Evolutionary conservation across 2,113 vertebrate genomes (phyloP), one percentile per base, ranked within the genome.

Genomic region (Myotis davidii): DNA sequence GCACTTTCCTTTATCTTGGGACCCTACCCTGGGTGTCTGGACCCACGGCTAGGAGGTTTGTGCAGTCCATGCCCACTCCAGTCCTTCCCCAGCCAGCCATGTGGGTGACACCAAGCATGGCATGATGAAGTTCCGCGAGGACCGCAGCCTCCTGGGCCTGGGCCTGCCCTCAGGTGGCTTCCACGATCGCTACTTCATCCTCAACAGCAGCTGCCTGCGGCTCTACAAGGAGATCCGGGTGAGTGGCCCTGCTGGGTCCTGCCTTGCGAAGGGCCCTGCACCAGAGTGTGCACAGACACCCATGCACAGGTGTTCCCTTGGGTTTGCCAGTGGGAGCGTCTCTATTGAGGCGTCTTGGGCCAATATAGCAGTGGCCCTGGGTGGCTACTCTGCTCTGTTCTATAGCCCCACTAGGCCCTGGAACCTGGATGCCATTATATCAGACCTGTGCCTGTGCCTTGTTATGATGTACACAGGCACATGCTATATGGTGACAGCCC

Each of bases 161-260:
- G 99, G 99, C 4, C 97, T 99, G 2, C 96, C 98, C 59, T 94
- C 96, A 0, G 98, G 99, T 0, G 98, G 99, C 97, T 99, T 99
- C 98, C 98, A 99, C 0, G 99, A 99, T 67, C 98, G 99, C 34
- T 99, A 99, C 98, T 99, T 99, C 96, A 99, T 99, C 96, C 99
- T 99, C 69, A 99, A 97, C 93, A 98, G 96, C 92, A 98, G 29
- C 94, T 99, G 98, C 6, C 98, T 99, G 20, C 98, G 99, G 70
- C 99, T 99, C 96, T 99, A 99, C 98, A 99, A 99, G 95, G 99
- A 99, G 93, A 98, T 99, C 74, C 97, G 99, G 98, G 99, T 99
- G 98, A 98, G 99, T 94, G 25, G 50, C 42, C 25, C 45, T 13
- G 0, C 56, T 2, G 18, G 18, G 67, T 59, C 64, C 42, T 70